Evolutionary conservation across 2,797 vertebrate species (phyloP).

Genomic region (Hoplostethus mediterraneus): DNA sequence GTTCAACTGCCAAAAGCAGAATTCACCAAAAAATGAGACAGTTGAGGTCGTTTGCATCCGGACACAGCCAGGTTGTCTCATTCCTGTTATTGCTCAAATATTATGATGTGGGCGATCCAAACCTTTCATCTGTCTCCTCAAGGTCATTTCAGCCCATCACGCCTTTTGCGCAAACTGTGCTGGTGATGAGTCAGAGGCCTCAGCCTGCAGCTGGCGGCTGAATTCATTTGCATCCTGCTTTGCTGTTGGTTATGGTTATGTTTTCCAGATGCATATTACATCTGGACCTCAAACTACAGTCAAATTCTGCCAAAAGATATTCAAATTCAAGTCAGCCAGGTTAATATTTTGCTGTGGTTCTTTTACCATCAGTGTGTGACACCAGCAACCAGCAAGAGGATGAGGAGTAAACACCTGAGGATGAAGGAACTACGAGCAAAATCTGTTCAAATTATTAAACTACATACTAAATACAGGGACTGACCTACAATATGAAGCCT

Average conservation of each 20-base stretch:
- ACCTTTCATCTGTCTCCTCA: neutral
- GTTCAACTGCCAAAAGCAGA: constrained; percentile 36
- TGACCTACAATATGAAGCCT: too few species aligned
- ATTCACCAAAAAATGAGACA: constrained; percentile 3
- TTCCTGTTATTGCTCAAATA: neutral
- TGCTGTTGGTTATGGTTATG: constrained; percentile 41
- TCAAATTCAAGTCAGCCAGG: too few species aligned
- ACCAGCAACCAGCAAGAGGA: constrained; percentile 2
- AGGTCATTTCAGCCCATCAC: neutral
- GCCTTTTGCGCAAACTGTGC: neutral
- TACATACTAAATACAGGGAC: too few species aligned
- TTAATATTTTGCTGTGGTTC: too few species aligned
- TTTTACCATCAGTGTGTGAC: neutral
- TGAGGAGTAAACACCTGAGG: neutral
- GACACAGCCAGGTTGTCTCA: neutral
- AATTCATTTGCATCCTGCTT: constrained; percentile 66
- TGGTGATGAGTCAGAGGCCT: too few species aligned
- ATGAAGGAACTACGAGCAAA: neutral
- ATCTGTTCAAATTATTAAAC: too few species aligned
- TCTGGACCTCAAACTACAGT: neutral
- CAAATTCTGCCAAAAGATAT: neutral
- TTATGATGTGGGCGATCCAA: neutral
- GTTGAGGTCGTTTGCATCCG: constrained; percentile 1
- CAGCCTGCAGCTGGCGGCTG: too few species aligned
- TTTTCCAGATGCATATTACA: neutral